Evolutionary conservation across 1,140 invertebrate species (phyloP).

Genomic region (Aporrectodea caliginosa): DNA sequence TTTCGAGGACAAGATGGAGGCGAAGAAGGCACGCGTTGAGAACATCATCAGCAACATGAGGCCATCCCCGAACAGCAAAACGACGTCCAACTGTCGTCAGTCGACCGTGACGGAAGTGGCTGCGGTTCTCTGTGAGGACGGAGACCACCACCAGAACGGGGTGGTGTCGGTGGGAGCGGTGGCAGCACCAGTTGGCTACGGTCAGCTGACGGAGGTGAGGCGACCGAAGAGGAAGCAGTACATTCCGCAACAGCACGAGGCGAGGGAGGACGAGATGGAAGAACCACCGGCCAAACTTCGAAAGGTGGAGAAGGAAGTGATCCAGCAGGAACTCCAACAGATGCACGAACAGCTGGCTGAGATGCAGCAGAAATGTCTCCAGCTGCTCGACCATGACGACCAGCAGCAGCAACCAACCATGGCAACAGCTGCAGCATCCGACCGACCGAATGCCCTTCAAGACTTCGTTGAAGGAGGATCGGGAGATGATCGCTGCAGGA

Average conservation of each 20-base stretch:
- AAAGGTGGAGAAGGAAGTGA: conserved; percentile 64
- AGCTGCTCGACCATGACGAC: conserved; percentile 72
- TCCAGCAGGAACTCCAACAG: conserved; percentile 76
- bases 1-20: background rate
- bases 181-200: background rate
- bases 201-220: background rate
- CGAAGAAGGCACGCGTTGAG: background rate
- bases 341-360: conserved; percentile 83
- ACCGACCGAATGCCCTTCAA: background rate
- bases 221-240: conserved; percentile 93
- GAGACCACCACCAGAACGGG: too few species aligned
- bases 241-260: conserved; percentile 87
- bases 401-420: conserved; percentile 57
- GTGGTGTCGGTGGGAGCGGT: too few species aligned
- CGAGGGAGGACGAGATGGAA: conserved; percentile 37
- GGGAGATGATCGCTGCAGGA: background rate
- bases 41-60: background rate
- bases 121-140: background rate
- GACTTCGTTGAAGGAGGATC: background rate
- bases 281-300: conserved; percentile 58
- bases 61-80: background rate
- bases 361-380: conserved; percentile 85
- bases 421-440: conserved; percentile 42
- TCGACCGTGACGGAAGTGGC: too few species aligned
- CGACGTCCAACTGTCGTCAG: too few species aligned